Base-by-base conservation (phyloP, 2,113 vertebrate genomes). In the Marmota monax region DNA sequence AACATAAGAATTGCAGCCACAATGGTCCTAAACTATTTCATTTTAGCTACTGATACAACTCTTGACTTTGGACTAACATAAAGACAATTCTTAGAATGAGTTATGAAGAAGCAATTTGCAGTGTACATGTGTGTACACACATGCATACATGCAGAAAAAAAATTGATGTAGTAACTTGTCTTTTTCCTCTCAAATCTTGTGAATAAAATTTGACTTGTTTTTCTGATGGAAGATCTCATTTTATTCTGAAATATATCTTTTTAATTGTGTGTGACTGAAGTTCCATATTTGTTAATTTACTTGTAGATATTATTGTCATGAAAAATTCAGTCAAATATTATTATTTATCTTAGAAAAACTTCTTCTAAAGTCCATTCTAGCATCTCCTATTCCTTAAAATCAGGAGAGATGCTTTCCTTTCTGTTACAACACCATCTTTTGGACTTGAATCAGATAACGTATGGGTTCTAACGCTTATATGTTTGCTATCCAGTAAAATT, bases 1-100 rank as follows among this genome's bases (percentile, higher is more conserved):
- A 97, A 42, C 48, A 29, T 83, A 86, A 65, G 89, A 84, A 93
- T 92, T 96, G 86, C 2, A 76, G 78, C 14, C 65, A 93, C 45
- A 89, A n/a, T 70, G 27, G 34, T 39, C 84, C 14, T 45, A 89
- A 51, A 95, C 61, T 74, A 82, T 86, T 96, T 94, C 27, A 87
- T 85, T 94, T 93, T 77, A 73, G 72, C 63, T 92, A 70, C 51
- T 58, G 32, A 93, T 91, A 87, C 23, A 77, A 89, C 10, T 61
- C 53, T 58, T 58, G 39, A 7, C 27, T 63, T 56, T 88, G n/a
- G 74, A 23, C 51, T 83, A 88, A 6, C n/a, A 72, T 80, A 85
- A 91, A 92, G 32, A 8, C 92, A 88, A 92, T 82, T 17, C 12
- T 85, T 83, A 86, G 48, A 94, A 48, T 79, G 56, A 74, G 91